A percentile compares a stretch with the other conserved stretches of the same genome.
Evolutionary conservation across 2,797 vertebrate species (phyloP).

Genomic region (Periparus ater): DNA sequence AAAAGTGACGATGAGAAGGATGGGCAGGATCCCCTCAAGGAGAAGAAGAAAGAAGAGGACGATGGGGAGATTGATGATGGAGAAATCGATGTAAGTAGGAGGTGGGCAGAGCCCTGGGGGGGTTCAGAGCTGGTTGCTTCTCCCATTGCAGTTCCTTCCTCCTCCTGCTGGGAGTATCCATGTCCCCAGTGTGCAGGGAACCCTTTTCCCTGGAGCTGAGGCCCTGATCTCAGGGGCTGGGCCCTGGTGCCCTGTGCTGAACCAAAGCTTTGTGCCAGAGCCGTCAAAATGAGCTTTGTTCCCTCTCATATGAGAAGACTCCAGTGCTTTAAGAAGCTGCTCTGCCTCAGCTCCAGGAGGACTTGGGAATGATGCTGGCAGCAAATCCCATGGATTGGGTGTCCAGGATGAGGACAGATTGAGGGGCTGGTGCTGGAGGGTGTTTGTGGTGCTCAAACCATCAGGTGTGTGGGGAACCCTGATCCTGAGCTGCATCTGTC

Average conservation of each 20-base stretch:
- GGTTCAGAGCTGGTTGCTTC: background rate
- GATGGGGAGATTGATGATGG: constrained; percentile 98
- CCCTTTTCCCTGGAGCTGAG: background rate
- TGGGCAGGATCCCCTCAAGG: constrained; percentile 82
- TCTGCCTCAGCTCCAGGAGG: background rate
- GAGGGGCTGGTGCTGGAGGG: background rate
- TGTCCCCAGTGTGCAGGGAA: background rate
- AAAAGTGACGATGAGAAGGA: constrained; percentile 78
- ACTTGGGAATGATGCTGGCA: background rate
- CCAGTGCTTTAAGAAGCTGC: background rate
- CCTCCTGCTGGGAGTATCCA: background rate
- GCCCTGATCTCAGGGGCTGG: background rate
- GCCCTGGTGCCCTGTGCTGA: background rate
- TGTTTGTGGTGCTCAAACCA: background rate
- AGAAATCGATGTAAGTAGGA: constrained; percentile 94
- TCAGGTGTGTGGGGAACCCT: fast-evolving
- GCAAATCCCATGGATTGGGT: background rate
- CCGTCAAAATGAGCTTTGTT: background rate
- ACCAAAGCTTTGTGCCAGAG: background rate
- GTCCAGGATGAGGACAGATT: background rate
- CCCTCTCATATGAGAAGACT: background rate
- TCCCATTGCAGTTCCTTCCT: background rate
- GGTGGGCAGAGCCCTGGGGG: background rate
- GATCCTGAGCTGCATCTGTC: background rate
- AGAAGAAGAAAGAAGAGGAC: constrained; percentile 94